phyloP scores from a whole-genome alignment of 2,113 vertebrate species.

The Sceloporus tristichus region DNA sequence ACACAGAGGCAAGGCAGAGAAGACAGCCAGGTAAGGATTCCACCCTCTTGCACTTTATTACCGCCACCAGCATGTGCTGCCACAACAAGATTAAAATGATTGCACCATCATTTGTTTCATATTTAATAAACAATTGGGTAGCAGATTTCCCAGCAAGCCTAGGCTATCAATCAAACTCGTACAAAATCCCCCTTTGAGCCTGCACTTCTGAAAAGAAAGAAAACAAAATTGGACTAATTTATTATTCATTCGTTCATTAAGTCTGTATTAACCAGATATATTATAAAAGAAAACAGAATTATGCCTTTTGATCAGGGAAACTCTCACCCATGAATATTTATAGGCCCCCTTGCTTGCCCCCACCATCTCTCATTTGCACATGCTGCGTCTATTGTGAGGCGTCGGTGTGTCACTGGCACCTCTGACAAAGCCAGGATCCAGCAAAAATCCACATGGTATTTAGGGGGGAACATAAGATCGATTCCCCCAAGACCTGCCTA shows the following conservation, averaged over 20 bases:
- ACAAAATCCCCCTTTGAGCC: conserved; percentile 51
- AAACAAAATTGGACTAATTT: conserved; percentile 79
- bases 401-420: conserved; percentile 13
- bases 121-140: conserved; percentile 69
- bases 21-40: neutral
- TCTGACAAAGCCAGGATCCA: conserved; percentile 30
- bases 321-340: conserved; percentile 68
- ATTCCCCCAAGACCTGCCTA: conserved; percentile 10
- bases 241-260: conserved; percentile 78
- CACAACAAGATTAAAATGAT: conserved; percentile 68
- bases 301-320: conserved; percentile 64
- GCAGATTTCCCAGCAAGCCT: conserved; percentile 69
- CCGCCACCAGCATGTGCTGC: neutral
- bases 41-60: conserved; percentile 13
- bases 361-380: conserved; percentile 31
- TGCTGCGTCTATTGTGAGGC: conserved; percentile 31
- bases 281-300: conserved; percentile 74
- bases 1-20: neutral
- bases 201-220: conserved; percentile 66
- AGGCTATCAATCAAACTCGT: conserved; percentile 66
- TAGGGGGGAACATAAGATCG: conserved; percentile 2
- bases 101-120: conserved; percentile 66
- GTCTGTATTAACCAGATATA: conserved; percentile 71
- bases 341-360: conserved; percentile 5
- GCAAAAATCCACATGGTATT: conserved; percentile 11